phyloP scores from a whole-genome alignment of 2,888 invertebrate genomes.

The Perdita meconis region DNA sequence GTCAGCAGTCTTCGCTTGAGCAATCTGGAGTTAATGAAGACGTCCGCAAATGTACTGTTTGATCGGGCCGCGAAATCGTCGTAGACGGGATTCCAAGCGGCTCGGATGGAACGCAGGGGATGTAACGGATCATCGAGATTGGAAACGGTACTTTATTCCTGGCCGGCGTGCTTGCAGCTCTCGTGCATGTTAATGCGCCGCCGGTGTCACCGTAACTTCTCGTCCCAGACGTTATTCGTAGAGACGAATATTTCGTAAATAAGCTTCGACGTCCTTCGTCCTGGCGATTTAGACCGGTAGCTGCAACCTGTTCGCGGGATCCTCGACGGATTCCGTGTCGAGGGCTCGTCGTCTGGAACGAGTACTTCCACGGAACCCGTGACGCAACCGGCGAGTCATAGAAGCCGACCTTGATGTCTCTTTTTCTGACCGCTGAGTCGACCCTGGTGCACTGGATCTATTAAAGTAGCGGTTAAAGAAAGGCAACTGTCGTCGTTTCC shows the following conservation, averaged over 20 bases:
- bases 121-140: constrained; percentile 73
- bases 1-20: not conserved
- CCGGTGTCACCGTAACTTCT: constrained; percentile 43
- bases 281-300: constrained; percentile 13
- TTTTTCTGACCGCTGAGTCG: constrained; percentile 43
- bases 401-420: constrained; percentile 65
- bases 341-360: constrained; percentile 2
- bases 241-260: no score
- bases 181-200: constrained; percentile 68
- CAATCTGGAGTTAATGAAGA: constrained; percentile 15
- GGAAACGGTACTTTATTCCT: constrained; percentile 73
- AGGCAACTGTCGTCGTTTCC: not conserved
- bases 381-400: constrained; percentile 46
- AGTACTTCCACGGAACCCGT: constrained; percentile 13
- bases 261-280: constrained; percentile 19
- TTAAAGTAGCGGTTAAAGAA: constrained; percentile 18
- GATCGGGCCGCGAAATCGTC: not conserved
- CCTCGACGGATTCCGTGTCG: not conserved
- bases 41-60: not conserved
- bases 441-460: constrained; percentile 3
- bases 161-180: constrained; percentile 49
- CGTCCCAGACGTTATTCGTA: no score
- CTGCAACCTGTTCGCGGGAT: constrained; percentile 20
- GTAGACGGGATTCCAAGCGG: constrained; percentile 45
- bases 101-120: constrained; percentile 61